phyloP scores from a whole-genome alignment of 2,888 invertebrate genomes.

The Ophion obscuratus region DNA sequence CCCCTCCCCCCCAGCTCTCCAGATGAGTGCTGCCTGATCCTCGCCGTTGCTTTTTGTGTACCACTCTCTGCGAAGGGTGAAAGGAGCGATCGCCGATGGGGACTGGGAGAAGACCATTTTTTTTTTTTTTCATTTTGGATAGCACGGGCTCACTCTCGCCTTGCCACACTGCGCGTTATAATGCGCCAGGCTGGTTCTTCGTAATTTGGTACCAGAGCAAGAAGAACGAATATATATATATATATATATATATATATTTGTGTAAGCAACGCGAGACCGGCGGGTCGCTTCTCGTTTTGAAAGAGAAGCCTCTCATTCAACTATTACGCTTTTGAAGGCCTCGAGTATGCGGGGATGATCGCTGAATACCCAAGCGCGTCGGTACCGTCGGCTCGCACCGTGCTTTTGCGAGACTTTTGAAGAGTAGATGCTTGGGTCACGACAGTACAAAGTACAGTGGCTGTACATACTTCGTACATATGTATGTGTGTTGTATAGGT shows the following conservation, averaged over 20 bases:
- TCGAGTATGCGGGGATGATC: slow-evolving; percentile 58
- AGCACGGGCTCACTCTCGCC: slow-evolving; percentile 58
- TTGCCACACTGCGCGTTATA: slow-evolving; percentile 47
- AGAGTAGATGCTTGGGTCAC: slow-evolving; percentile 53
- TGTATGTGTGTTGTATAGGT: slow-evolving; percentile 19
- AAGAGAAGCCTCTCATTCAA: slow-evolving; percentile 64
- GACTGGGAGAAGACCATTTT: slow-evolving; percentile 37
- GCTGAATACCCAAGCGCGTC: slow-evolving; percentile 59
- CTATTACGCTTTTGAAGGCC: slow-evolving; percentile 57
- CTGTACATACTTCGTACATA: slow-evolving; percentile 23
- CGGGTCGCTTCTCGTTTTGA: slow-evolving; percentile 63
- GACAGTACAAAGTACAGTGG: slow-evolving; percentile 59
- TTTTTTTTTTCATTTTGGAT: slow-evolving; percentile 43
- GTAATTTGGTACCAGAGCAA: slow-evolving; percentile 52
- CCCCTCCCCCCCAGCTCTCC: slow-evolving; percentile 31
- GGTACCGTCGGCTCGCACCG: slow-evolving; percentile 46
- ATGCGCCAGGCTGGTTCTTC: slow-evolving; percentile 57
- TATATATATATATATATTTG: slow-evolving; percentile 7
- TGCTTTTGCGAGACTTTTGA: slow-evolving; percentile 56
- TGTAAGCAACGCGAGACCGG: slow-evolving; percentile 53
- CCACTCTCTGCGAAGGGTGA: slow-evolving; percentile 43
- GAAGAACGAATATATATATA: slow-evolving; percentile 5
- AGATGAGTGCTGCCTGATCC: slow-evolving; percentile 47
- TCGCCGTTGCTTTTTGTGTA: slow-evolving; percentile 41
- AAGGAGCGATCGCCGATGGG: slow-evolving; percentile 21